Percentiles rank a stretch among this genome's conserved stretches.
Conservation (phyloP, 1,140 invertebrate species). For the Pararge aegeria region DNA sequence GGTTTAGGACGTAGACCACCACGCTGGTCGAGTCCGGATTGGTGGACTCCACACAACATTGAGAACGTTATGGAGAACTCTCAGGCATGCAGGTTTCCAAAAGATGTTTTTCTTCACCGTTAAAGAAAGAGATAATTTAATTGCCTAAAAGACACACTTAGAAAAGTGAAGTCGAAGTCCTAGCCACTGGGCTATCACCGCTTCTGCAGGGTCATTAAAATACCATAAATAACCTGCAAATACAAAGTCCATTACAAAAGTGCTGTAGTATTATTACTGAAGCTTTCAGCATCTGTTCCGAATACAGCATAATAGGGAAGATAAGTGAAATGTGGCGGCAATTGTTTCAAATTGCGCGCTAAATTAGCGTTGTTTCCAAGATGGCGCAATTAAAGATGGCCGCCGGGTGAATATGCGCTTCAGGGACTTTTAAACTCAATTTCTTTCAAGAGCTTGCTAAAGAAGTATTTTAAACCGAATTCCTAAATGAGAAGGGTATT, state of each 20-base stretch:
- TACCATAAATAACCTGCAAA: slow-evolving; percentile 1
- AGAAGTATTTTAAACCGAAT: no score
- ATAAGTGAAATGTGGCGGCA: slow-evolving; percentile 6
- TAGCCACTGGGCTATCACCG: no score
- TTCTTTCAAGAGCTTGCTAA: neutral
- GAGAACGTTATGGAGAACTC: no score
- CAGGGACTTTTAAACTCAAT: neutral
- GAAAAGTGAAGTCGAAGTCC: no score
- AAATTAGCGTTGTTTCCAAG: slow-evolving; percentile 7
- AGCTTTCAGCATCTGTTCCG: neutral
- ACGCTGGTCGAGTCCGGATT: no score
- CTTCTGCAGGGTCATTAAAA: neutral
- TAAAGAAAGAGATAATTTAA: no score
- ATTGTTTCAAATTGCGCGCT: slow-evolving; percentile 3
- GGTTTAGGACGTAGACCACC: no score
- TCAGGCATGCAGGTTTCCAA: no score
- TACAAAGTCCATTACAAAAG: neutral
- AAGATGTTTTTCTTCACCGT: no score
- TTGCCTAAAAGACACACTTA: no score
- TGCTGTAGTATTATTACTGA: neutral
- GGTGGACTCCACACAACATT: no score
- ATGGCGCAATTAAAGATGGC: slow-evolving; percentile 8
- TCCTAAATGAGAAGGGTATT: no score
- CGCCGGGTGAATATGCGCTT: neutral
- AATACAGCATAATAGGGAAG: neutral